These are phyloP conservation scores for Chondrosia reniformis DNA, from an alignment of 37 sponge, comb jelly and placozoan species.

Conservation along the genomic window DNA sequence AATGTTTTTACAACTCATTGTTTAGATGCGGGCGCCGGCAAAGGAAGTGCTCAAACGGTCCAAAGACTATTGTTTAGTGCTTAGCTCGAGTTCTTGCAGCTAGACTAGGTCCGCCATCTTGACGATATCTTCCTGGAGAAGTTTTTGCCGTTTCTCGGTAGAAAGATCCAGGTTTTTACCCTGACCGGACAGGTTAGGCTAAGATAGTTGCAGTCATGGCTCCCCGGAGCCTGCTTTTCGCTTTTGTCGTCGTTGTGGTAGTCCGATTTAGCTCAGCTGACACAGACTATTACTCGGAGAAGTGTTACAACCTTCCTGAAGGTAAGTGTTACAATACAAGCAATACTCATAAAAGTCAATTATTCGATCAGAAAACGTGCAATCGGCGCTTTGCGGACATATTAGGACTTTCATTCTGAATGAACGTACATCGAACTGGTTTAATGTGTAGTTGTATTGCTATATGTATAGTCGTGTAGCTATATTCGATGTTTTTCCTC, in stretches of 20 bases:
- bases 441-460: no score
- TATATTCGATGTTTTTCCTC: no score
- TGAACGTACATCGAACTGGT: no score
- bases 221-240: slow-evolving; percentile 11
- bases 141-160: slow-evolving; percentile 25
- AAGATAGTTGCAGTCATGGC: slow-evolving; percentile 6
- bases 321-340: background rate
- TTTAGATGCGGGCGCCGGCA: slow-evolving; percentile 10
- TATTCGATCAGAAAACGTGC: no score
- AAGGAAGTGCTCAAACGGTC: background rate
- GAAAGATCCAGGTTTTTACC: slow-evolving; percentile 8
- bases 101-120: slow-evolving; percentile 16
- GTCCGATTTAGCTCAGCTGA: background rate
- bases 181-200: background rate
- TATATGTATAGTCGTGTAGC: no score
- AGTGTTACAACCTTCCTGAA: background rate
- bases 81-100: background rate
- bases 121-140: slow-evolving; percentile 12
- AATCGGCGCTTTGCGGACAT: no score
- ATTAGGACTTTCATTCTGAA: no score
- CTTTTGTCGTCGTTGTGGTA: background rate
- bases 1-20: background rate
- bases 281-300: background rate
- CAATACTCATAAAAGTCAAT: no score
- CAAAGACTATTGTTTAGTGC: slow-evolving; percentile 5